Evolutionary conservation across 2,797 vertebrate genomes (phyloP).

Genomic region (Gymnoscopelus braueri): DNA sequence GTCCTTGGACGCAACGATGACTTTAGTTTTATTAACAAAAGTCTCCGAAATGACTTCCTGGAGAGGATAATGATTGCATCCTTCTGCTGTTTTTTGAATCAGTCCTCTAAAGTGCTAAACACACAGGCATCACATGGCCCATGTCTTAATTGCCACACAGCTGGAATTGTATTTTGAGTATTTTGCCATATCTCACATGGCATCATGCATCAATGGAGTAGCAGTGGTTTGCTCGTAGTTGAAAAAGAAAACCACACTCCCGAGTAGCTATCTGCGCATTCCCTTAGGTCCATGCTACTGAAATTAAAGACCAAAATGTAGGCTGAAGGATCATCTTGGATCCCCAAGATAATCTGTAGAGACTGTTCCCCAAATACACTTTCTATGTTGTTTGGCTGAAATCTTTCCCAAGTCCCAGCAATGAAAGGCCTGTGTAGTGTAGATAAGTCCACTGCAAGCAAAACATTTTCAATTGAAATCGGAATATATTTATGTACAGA

Average conservation of each 20-base stretch:
- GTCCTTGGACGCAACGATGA: constrained; percentile 24
- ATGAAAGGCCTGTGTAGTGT: neutral
- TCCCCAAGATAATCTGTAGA: too few species aligned
- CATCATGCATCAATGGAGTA: constrained; percentile 6
- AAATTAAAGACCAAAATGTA: too few species aligned
- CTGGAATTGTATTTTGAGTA: constrained; percentile 5
- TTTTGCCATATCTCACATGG: constrained; percentile 9
- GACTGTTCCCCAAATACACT: too few species aligned
- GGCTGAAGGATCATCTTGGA: too few species aligned
- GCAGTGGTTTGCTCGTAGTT: constrained; percentile 2
- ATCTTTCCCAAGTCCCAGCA: neutral
- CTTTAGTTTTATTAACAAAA: constrained; percentile 14
- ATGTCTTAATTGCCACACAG: constrained; percentile 5
- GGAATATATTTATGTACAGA: neutral
- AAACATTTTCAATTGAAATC: too few species aligned
- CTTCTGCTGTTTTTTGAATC: too few species aligned
- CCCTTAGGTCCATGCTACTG: too few species aligned
- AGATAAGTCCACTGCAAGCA: constrained; percentile 4
- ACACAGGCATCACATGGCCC: constrained; percentile 15
- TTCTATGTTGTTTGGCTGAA: neutral
- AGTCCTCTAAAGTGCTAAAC: neutral
- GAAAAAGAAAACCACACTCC: constrained; percentile 3
- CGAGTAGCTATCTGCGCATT: too few species aligned
- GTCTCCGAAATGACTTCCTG: too few species aligned
- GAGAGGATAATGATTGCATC: too few species aligned